Base-by-base conservation (phyloP, 2,888 invertebrate species). In the Hyposoter dolosus region DNA sequence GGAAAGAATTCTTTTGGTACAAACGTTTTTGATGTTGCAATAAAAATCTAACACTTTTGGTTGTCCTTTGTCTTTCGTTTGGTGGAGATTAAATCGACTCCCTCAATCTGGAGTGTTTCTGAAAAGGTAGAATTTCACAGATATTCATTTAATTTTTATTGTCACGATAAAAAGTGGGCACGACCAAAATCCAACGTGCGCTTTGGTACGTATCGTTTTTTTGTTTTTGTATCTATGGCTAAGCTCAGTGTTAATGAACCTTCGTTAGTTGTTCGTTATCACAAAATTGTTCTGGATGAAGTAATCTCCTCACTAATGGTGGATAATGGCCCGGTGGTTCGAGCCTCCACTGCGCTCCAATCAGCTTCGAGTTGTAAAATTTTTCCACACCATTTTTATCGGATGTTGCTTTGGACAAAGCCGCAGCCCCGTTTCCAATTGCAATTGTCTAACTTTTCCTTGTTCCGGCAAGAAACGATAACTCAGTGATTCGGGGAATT, bases 271-370 rank as follows among this genome's bases (percentile, higher is more conserved):
- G 15, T 15, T 28, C 6, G 28, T 28, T 5, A 60, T 28, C 28
- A 28, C 28, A 10, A 28, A 28, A 28, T 60, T 60, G 28, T 60
- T 28, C 15, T 60, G 15, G 60, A 60, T 15, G 15, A 28, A 28
- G 28, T 28, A 60, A 15, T 28, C 15, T 17, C 28, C 6, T 28
- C 28, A 60, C 28, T 60, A 1, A 28, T 60, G 15, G 28, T 28
- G 12, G 12, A 4, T 60, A 4, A 23, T 60, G 15, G 28, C 60
- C 56, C 12, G 23, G 23, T 28, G 23, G 28, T 60, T 60, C 60
- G 28, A 15, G 60, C 60, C 60, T 60, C 60, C 60, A 60, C 12
- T 56, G 23, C 23, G 3, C 56, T 56, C 56, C 56, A 56, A 56
- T 56, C 23, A 56, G 23, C 56, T 56, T 12, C 3, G 7, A 56